Evolutionary conservation across 2,113 vertebrate genomes (phyloP).

Genomic region (Pterophyllum scalare): DNA sequence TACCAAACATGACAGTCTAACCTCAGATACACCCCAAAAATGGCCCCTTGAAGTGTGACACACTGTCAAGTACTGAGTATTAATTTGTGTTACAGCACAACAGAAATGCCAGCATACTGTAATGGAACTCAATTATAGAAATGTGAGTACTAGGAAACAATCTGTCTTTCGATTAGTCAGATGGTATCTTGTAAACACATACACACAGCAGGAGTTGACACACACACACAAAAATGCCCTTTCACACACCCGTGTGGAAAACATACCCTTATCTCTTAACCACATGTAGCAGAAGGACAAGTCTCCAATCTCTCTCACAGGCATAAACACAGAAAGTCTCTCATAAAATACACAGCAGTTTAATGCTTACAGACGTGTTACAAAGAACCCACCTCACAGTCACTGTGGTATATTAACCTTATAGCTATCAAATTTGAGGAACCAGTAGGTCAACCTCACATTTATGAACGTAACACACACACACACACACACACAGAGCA

Average conservation of each 20-base stretch:
- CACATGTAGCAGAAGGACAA: conserved; percentile 42
- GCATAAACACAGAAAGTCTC: background rate
- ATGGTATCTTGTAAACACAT: background rate
- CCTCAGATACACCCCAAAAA: conserved; percentile 16
- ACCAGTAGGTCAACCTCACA: background rate
- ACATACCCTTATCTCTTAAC: conserved; percentile 57
- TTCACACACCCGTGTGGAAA: background rate
- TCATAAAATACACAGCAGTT: background rate
- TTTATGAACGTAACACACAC: background rate
- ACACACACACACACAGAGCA: background rate
- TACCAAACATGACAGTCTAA: conserved; percentile 22
- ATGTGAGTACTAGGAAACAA: background rate
- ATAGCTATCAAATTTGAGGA: background rate
- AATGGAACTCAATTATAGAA: background rate
- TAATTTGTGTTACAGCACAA: background rate
- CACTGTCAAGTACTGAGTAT: background rate
- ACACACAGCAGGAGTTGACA: background rate
- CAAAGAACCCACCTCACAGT: background rate
- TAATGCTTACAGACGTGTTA: background rate
- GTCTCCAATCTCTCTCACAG: background rate
- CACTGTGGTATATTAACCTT: background rate
- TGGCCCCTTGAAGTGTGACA: background rate
- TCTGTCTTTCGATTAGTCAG: background rate
- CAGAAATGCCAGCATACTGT: background rate
- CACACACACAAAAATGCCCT: background rate